Conservation (phyloP, 2,797 vertebrate genomes). For the Cossypha caffra region DNA sequence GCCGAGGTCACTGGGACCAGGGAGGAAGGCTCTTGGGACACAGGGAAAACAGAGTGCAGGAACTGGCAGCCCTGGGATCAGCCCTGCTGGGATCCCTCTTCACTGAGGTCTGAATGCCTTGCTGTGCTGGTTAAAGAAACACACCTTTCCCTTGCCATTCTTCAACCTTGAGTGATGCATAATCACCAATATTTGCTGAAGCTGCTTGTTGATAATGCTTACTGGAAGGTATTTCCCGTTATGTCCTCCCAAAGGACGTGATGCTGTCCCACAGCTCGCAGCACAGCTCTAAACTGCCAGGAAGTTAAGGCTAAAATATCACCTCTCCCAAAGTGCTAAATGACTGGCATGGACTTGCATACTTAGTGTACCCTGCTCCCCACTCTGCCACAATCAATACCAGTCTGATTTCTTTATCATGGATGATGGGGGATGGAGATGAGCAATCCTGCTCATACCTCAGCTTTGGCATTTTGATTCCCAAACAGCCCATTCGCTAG, state of each 20-base stretch:
- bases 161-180: neutral
- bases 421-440: slow-evolving; percentile 19
- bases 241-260: neutral
- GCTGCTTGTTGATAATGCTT: neutral
- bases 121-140: neutral
- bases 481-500: slow-evolving; percentile 87
- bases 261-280: neutral
- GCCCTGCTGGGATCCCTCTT: neutral
- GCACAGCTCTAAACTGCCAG: neutral
- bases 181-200: neutral
- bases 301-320: neutral
- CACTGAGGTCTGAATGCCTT: accelerated
- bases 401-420: slow-evolving; percentile 21
- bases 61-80: neutral
- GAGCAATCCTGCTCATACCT: slow-evolving; percentile 75
- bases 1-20: accelerated
- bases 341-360: neutral
- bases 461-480: slow-evolving; percentile 86
- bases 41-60: neutral
- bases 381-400: slow-evolving; percentile 28
- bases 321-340: neutral
- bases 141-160: neutral
- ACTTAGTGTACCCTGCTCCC: neutral
- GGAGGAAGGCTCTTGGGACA: neutral
- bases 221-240: neutral